Base-by-base conservation (phyloP, 1,140 invertebrate species). In the Achatina immaculata region DNA sequence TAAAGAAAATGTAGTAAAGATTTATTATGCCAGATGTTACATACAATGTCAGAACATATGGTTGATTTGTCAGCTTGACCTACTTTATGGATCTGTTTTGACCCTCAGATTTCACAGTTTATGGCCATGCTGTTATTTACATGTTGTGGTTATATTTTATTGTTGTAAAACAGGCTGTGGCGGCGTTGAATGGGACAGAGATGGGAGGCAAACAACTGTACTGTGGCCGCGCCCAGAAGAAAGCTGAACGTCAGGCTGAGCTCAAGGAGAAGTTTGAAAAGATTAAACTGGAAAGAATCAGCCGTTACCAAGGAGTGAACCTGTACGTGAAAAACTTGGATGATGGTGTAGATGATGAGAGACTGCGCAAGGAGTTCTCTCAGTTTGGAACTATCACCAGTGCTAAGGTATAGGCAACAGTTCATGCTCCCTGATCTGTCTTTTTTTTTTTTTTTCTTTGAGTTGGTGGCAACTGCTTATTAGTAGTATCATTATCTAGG, bases 321-420 rank as follows among this genome's bases (percentile, higher is more conserved):
- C 93, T 99, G 81, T 99, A 99, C 92, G 98, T 99, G 0, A 99
- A 99, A 91, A 99, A 99, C 92, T 99, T 84, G 98, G 99, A 92
- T 92, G 98, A 99, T 88, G 95, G 95, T 11, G 98, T 99, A 89
- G 97, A 99, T 92, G 98, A 99, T 91, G 97, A 99, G 89, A 94
- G 95, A 83, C 93, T 99, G n/a, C 94, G 97, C 38, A 96, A 98
- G 88, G 97, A 98, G 92, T 99, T 99, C 91, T 94, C 95, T 80
- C 94, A 94, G 73, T 99, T 96, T 90, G 98, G 98, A 73, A 98
- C 96, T 42, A 99, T 99, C 81, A 99, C 98, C 36, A 98, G 96
- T 82, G 98, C 98, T 11, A 99, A 99, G 93, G 95, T 95, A 85
- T 7, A 28, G 31, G 24, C 90, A 69, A 71, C 0, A 24, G 45